Evolutionary conservation across 1,140 invertebrate species (phyloP).

Genomic region (Penaeus japonicus): DNA sequence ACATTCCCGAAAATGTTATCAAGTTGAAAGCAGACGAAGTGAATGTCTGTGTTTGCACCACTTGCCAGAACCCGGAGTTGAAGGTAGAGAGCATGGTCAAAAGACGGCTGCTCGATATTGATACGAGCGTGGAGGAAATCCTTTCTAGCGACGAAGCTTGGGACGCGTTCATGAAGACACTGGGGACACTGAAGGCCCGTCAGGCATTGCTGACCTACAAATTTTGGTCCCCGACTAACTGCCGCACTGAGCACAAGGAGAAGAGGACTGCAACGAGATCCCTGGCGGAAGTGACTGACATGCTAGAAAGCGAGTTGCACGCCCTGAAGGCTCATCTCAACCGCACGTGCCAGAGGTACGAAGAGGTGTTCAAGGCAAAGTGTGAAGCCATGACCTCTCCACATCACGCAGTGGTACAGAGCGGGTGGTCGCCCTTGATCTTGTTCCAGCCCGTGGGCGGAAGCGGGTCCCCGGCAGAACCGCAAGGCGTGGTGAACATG

Average conservation of each 20-base stretch:
- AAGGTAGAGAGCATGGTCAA: slow-evolving; percentile 28
- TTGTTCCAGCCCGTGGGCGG: background rate
- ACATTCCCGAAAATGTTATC: background rate
- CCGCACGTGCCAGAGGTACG: background rate
- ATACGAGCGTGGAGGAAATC: slow-evolving; percentile 9
- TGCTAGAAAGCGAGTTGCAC: slow-evolving; percentile 1
- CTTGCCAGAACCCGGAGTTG: slow-evolving; percentile 28
- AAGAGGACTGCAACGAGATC: slow-evolving; percentile 10
- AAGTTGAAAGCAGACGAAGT: slow-evolving; percentile 15
- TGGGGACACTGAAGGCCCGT: background rate
- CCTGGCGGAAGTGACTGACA: background rate
- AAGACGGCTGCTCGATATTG: background rate
- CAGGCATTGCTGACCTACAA: background rate
- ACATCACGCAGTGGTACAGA: slow-evolving; percentile 15
- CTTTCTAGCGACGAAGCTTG: background rate
- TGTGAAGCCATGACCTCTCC: slow-evolving; percentile 14
- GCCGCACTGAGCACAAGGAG: background rate
- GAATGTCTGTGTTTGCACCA: slow-evolving; percentile 7
- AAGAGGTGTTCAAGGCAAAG: slow-evolving; percentile 1
- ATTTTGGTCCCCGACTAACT: background rate
- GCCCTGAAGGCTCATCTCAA: background rate
- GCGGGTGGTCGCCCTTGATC: slow-evolving; percentile 27
- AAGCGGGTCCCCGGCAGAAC: slow-evolving; percentile 8
- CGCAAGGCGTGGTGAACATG: slow-evolving; percentile 3
- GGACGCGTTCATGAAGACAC: background rate